Evolutionary conservation across 2,888 invertebrate species (phyloP), one percentile per base, ranked within the genome.

Genomic region (Drosophila demipolita): DNA sequence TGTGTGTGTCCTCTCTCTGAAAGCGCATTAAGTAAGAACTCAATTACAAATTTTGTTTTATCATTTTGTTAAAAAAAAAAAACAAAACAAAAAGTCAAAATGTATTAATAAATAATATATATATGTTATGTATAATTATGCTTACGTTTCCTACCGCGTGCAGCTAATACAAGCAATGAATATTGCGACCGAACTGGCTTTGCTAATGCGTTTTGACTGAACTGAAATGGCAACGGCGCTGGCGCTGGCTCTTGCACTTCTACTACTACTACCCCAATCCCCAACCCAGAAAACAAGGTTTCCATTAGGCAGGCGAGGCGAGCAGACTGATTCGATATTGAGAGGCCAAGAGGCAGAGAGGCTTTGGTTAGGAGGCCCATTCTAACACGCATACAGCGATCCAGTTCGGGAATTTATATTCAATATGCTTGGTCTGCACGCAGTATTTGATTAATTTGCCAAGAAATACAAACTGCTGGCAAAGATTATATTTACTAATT

Each of bases 1-100:
- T 89, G 89, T 87, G 87, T 87, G 87, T 87, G 89, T 89, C 80
- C 89, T 87, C 83, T 87, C 87, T 89, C 86, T 87, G 88, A 87
- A 87, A 85, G 76, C 89, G 89, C 87, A 89, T 87, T 87, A 87
- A 89, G 87, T 87, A 87, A 87, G 87, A 87, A 87, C 82, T 89
- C 78, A 89, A 87, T 88, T 85, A 81, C 72, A 89, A 79, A 32
- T 87, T 73, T 80, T 83, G 61, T 76, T 83, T 80, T 66, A 67
- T 75, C 60, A 65, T 80, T 78, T 75, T 83, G 71, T 77, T 73
- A 72, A 75, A 60, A 61, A 71, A 71, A 38, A 17, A 38, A 17
- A 36, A 36, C 1, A 3, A 40, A 40, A n/a, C n/a, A 45, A 45
- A 40, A 40, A 40, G 12, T 11, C 9, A 40, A 61, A 48, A 54